phyloP scores from a whole-genome alignment of 92 coral and sea anemone genomes.

The Siderastrea radians region DNA sequence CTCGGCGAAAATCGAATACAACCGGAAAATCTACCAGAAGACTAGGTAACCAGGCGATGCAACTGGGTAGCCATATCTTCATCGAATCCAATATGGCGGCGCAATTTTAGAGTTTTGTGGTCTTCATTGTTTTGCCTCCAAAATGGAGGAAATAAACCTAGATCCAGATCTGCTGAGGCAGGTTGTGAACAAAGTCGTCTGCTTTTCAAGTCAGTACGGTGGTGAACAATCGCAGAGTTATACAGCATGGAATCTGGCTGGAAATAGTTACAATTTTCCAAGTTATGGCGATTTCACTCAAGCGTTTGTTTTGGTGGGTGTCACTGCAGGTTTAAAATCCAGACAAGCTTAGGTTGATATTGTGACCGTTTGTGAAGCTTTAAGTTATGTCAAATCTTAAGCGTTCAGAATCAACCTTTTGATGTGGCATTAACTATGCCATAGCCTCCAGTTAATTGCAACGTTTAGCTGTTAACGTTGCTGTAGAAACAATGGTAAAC shows the following conservation, averaged over 20 bases:
- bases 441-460: too few species aligned
- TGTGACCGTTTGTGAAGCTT: too few species aligned
- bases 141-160: background rate
- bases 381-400: background rate
- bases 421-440: too few species aligned
- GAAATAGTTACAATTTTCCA: conserved; percentile 82
- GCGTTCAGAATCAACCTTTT: background rate
- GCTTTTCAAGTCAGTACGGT: conserved; percentile 95
- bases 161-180: conserved; percentile 38
- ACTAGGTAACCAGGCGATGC: conserved; percentile 22
- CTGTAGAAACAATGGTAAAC: too few species aligned
- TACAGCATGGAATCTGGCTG: conserved; percentile 83
- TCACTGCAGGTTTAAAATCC: too few species aligned
- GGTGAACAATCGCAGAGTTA: conserved; percentile 77
- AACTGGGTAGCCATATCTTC: conserved; percentile 13
- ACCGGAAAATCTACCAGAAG: background rate
- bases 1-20: background rate
- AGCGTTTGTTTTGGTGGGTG: conserved; percentile 95
- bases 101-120: background rate
- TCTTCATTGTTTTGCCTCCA: background rate
- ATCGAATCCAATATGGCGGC: conserved; percentile 4
- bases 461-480: too few species aligned
- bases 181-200: conserved; percentile 67
- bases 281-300: conserved; percentile 93
- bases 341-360: background rate